Evolutionary conservation across 1,140 invertebrate species (phyloP).

Genomic region (Drosophila orosa): DNA sequence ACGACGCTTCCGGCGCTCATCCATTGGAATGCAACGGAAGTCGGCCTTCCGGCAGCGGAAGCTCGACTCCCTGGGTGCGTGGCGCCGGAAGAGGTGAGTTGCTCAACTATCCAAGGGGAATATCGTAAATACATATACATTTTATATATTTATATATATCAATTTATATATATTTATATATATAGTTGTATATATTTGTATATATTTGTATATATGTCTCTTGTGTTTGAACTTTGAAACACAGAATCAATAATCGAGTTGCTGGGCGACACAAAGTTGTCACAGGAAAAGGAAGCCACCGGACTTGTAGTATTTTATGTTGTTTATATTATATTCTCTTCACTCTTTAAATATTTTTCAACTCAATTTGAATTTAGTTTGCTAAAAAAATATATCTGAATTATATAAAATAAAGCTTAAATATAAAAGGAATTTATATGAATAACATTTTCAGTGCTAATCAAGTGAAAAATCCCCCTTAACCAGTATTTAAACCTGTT

Average conservation of each 20-base stretch:
- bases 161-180: neutral
- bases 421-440: too few relatives aligned
- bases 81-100: conserved; percentile 77
- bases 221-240: neutral
- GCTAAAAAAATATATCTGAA: neutral
- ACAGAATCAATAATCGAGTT: neutral
- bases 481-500: neutral
- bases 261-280: neutral
- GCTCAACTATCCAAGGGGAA: conserved; percentile 8
- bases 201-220: neutral
- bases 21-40: conserved; percentile 80
- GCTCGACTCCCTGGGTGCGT: conserved; percentile 75
- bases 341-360: neutral
- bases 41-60: conserved; percentile 80
- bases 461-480: neutral
- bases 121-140: neutral
- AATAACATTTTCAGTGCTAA: conserved; percentile 18
- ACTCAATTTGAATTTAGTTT: neutral
- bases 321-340: neutral
- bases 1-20: conserved; percentile 78
- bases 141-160: neutral
- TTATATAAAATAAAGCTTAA: neutral
- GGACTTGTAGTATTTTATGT: neutral
- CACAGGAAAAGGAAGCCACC: neutral
- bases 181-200: neutral